Base-by-base conservation (phyloP, 2,113 vertebrate species). In the Festucalex cinctus region DNA sequence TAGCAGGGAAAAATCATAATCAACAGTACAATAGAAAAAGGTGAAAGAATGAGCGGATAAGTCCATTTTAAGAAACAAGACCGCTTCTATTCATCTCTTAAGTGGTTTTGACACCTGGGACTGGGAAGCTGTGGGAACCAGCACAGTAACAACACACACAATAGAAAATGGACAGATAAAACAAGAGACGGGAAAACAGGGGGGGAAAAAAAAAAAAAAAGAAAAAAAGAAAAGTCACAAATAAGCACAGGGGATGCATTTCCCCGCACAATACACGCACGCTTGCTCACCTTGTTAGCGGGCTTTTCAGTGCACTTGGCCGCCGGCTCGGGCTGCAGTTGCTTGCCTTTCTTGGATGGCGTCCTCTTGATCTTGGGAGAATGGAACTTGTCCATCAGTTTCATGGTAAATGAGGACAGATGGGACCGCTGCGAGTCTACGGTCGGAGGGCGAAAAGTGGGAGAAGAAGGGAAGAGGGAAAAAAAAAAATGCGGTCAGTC, bases 361-460 rank as follows among this genome's bases (percentile, higher is more conserved):
- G 95, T 98, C 73, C 96, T 93, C 91, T 97, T 98, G 90, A 98
- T 97, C 90, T 98, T 99, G 75, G 96, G 97, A 2, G 97, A 98
- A 81, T 98, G 96, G 91, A 99, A 98, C 86, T 99, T 99, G 91
- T 98, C 95, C 91, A 94, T 99, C 80, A 99, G 85, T 87, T 98
- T 99, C 96, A 98, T 98, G 67, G 97, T 98, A 93, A 99, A 97
- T 7, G 96, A 97, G 79, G 96, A 94, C 79, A 98, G 94, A 82
- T 99, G 97, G 76, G 97, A 98, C 74, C 95, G 95, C 86, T 98
- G 95, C 6, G 96, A 96, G 87, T 98, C 97, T 99, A 78, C 82
- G 84, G 60, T 86, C 66, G n/a, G 77, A 65, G 39, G 35, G 78
- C n/a, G 39, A 39, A 32, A 56, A 44, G 66, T 22, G 1, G 8